phyloP scores from a whole-genome alignment of 2,113 vertebrate genomes.

The Aplodontia rufa region DNA sequence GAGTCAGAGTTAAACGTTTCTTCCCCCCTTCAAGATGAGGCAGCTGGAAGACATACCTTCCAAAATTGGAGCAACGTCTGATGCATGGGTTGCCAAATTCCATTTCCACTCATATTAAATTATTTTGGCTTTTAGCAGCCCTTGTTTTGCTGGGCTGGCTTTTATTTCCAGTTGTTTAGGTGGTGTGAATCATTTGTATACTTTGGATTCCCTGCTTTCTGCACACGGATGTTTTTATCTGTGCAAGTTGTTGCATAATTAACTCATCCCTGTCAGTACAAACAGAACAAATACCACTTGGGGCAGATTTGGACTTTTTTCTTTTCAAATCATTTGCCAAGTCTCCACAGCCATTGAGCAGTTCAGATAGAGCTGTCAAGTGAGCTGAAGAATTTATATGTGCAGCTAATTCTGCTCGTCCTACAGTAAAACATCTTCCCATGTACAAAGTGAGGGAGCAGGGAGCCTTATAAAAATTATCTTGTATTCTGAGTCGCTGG shows the following conservation, averaged over 20 bases:
- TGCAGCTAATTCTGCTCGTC: conserved; percentile 52
- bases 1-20: background rate
- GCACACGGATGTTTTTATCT: conserved; percentile 82
- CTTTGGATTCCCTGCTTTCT: conserved; percentile 76
- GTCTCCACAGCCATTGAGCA: conserved; percentile 37
- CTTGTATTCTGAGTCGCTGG: conserved; percentile 26
- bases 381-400: conserved; percentile 63
- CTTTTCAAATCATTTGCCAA: conserved; percentile 49
- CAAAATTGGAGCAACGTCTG: conserved; percentile 44
- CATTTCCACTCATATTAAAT: conserved; percentile 58
- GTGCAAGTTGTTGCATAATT: conserved; percentile 76
- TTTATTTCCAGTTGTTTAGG: conserved; percentile 79
- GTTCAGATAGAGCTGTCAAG: conserved; percentile 61
- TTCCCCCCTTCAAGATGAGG: conserved; percentile 44
- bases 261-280: background rate
- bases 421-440: conserved; percentile 55
- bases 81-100: conserved; percentile 55
- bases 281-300: background rate
- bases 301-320: background rate
- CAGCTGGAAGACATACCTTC: conserved; percentile 66
- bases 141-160: conserved; percentile 45
- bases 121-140: conserved; percentile 61
- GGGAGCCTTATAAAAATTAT: conserved; percentile 41
- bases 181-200: conserved; percentile 80
- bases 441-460: background rate